Evolutionary conservation across 2,113 vertebrate genomes (phyloP).

Genomic region (Circaetus cinerascens): DNA sequence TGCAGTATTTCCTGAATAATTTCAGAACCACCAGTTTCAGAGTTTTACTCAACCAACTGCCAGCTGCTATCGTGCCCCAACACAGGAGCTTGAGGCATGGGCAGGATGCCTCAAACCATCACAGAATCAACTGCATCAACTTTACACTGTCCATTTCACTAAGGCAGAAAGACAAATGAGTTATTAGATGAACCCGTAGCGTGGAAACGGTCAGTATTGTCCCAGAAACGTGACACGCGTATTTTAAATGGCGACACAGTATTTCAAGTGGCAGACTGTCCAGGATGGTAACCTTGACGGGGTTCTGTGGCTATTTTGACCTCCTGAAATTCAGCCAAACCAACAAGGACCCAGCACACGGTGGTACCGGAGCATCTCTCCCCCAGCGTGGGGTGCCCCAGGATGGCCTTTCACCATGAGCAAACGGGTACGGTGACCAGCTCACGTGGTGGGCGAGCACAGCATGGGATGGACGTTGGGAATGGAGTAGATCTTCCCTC

Average conservation of each 20-base stretch:
- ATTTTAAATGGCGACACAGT: background rate
- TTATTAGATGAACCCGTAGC: background rate
- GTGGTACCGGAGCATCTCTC: background rate
- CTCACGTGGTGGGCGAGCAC: background rate
- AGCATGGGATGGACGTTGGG: background rate
- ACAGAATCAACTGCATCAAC: background rate
- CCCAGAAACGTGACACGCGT: rapidly evolving
- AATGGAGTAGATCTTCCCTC: background rate
- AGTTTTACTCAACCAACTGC: background rate
- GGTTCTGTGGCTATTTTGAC: background rate
- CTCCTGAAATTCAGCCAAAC: background rate
- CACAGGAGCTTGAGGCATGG: background rate
- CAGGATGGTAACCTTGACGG: background rate
- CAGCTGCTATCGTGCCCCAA: background rate
- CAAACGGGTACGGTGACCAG: background rate
- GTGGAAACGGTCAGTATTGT: background rate
- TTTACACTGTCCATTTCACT: background rate
- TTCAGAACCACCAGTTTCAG: background rate
- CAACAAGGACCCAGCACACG: background rate
- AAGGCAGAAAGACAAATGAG: background rate
- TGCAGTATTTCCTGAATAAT: background rate
- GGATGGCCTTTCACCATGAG: background rate
- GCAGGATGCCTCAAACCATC: background rate
- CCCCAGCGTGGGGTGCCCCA: rapidly evolving
- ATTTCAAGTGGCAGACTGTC: background rate